A percentile compares a stretch with the other conserved stretches of the same genome.
These are phyloP conservation scores for Cephus runcator DNA, from an alignment of 2,888 invertebrate genomes.

Conservation along the genomic window DNA sequence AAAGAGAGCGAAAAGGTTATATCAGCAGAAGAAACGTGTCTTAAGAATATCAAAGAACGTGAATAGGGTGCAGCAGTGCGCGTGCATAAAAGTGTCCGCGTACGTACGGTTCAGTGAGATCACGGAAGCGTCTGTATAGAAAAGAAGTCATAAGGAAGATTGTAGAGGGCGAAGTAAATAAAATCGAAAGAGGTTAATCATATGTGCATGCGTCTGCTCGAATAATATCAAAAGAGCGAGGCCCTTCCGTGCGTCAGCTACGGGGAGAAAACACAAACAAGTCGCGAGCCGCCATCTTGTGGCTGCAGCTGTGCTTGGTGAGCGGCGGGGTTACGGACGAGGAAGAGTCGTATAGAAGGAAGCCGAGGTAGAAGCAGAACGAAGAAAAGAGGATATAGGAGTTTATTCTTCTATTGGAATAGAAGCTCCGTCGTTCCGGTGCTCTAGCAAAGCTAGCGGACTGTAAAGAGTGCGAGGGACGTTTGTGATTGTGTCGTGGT, in stretches of 20 bases:
- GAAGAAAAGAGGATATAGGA: not conserved
- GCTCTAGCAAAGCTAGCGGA: not conserved
- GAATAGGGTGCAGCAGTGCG: constrained; percentile 9
- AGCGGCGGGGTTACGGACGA: constrained; percentile 8
- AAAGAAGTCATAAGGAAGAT: not conserved
- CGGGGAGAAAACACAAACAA: constrained; percentile 44
- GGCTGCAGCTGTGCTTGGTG: constrained; percentile 41
- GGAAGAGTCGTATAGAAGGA: not conserved
- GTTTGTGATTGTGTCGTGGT: constrained; percentile 28
- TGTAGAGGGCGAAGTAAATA: not conserved
- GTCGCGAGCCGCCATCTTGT: constrained; percentile 52
- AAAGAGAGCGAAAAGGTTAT: constrained; percentile 6
- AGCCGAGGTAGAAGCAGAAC: not conserved
- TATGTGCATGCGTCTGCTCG: not conserved
- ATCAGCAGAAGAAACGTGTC: constrained; percentile 14
- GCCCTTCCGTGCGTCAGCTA: not conserved
- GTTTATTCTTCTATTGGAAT: not conserved
- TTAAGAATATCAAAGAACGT: constrained; percentile 8
- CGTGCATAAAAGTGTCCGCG: constrained; percentile 16
- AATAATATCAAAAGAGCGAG: not conserved
- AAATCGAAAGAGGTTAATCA: not conserved
- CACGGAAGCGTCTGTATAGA: constrained; percentile 18
- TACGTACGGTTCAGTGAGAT: constrained; percentile 11
- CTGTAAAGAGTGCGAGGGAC: not conserved
- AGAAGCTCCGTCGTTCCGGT: not conserved